phyloP scores from a whole-genome alignment of 2,888 invertebrate species.

The Phyllotreta striolata region DNA sequence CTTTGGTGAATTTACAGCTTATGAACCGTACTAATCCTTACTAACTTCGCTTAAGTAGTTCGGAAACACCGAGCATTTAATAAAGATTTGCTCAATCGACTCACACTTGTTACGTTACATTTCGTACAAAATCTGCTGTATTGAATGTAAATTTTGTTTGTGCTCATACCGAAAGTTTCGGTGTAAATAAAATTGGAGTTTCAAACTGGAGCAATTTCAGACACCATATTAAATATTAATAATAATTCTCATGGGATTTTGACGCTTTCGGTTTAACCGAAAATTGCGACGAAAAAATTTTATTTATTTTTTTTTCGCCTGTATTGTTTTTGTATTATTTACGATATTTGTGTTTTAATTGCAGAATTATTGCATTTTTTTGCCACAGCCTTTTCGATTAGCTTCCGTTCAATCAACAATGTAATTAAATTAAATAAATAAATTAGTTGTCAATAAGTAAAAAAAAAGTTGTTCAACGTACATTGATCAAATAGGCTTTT shows the following conservation, averaged over 20 bases:
- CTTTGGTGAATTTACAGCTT: too few species aligned
- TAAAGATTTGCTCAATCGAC: constrained; percentile 15
- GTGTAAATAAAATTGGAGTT: constrained; percentile 21
- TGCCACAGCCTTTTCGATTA: background rate
- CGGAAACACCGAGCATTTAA: constrained; percentile 1
- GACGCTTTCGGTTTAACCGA: too few species aligned
- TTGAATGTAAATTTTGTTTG: constrained; percentile 18
- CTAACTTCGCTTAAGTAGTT: background rate
- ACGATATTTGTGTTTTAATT: too few species aligned
- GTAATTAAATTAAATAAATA: constrained; percentile 4
- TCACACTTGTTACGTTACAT: constrained; percentile 11
- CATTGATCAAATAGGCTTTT: constrained; percentile 11
- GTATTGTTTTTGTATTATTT: too few species aligned
- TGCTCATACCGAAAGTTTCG: constrained; percentile 13
- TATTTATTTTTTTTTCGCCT: too few species aligned
- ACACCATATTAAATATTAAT: constrained; percentile 10
- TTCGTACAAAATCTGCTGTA: constrained; percentile 3
- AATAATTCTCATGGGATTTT: background rate
- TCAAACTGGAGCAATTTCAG: constrained; percentile 11
- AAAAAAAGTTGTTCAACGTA: background rate
- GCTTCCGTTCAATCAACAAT: background rate
- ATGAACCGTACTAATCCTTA: too few species aligned
- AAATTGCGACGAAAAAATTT: too few species aligned
- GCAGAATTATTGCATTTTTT: too few species aligned
- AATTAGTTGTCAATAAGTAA: constrained; percentile 1